A percentile compares a stretch with the other conserved stretches of the same genome.
phyloP scores from a whole-genome alignment of 2,797 vertebrate species.

The Myotis myotis region DNA sequence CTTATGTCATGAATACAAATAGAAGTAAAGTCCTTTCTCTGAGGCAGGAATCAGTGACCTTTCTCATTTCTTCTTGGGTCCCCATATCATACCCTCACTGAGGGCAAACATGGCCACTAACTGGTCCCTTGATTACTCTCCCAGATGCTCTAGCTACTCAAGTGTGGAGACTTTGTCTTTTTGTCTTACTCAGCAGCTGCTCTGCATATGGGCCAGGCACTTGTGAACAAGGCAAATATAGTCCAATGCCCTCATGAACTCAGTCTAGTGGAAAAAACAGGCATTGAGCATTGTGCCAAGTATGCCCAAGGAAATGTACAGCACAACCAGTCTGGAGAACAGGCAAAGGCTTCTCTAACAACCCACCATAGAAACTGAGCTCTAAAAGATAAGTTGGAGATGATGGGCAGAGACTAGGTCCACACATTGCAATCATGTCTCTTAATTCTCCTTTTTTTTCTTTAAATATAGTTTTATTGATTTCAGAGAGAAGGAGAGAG shows the following conservation, averaged over 20 bases:
- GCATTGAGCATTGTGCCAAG: neutral
- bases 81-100: neutral
- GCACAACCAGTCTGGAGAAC: neutral
- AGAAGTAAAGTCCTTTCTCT: constrained; percentile 52
- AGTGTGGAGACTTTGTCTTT: neutral
- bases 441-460: neutral
- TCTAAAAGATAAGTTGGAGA: neutral
- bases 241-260: neutral
- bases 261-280: neutral
- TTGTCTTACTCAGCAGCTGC: neutral
- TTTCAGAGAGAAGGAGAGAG: no score
- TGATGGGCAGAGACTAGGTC: neutral
- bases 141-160: neutral
- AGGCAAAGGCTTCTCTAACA: neutral
- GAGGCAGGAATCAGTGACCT: neutral
- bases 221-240: neutral
- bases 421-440: neutral
- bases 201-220: neutral
- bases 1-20: constrained; percentile 30
- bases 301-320: neutral
- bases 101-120: neutral
- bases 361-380: neutral
- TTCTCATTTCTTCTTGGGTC: neutral
- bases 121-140: neutral
- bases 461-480: no score